A percentile compares a stretch with the other conserved stretches of the same genome.
Conservation (phyloP, 2,113 vertebrate genomes). For the Sisor rabdophorus region DNA sequence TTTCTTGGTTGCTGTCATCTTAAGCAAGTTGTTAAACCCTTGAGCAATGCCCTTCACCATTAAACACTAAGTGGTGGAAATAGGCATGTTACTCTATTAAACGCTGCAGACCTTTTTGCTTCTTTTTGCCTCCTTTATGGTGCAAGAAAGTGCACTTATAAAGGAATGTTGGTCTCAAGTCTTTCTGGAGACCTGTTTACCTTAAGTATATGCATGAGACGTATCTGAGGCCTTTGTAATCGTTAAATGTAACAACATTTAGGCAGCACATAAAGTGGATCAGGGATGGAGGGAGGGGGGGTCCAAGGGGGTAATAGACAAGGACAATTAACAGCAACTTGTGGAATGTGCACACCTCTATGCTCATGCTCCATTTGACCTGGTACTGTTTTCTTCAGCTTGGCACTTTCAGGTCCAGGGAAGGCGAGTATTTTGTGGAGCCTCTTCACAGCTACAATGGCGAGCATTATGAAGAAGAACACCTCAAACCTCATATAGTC, state of each 20-base stretch:
- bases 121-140: not conserved
- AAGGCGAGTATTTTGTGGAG: slow-evolving; percentile 95
- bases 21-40: too few species aligned
- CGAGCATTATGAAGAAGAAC: slow-evolving; percentile 85
- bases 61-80: too few species aligned
- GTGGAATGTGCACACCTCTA: slow-evolving; percentile 25
- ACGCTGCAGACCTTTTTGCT: not conserved
- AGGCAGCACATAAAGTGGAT: slow-evolving; percentile 2
- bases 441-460: slow-evolving; percentile 82
- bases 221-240: slow-evolving; percentile 47
- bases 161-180: slow-evolving; percentile 20
- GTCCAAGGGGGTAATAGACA: slow-evolving; percentile 1
- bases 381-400: slow-evolving; percentile 66
- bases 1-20: too few species aligned
- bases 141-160: slow-evolving; percentile 1
- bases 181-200: slow-evolving; percentile 15
- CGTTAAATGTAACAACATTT: slow-evolving; percentile 25
- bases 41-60: too few species aligned
- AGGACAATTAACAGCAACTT: slow-evolving; percentile 43
- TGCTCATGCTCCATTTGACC: slow-evolving; percentile 38
- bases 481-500: slow-evolving; percentile 91
- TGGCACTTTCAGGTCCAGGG: slow-evolving; percentile 93
- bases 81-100: too few species aligned
- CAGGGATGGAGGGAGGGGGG: not conserved
- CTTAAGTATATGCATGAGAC: slow-evolving; percentile 47